Evolutionary conservation across 2,797 vertebrate genomes (phyloP).

Genomic region (Gymnopithys bicolor): DNA sequence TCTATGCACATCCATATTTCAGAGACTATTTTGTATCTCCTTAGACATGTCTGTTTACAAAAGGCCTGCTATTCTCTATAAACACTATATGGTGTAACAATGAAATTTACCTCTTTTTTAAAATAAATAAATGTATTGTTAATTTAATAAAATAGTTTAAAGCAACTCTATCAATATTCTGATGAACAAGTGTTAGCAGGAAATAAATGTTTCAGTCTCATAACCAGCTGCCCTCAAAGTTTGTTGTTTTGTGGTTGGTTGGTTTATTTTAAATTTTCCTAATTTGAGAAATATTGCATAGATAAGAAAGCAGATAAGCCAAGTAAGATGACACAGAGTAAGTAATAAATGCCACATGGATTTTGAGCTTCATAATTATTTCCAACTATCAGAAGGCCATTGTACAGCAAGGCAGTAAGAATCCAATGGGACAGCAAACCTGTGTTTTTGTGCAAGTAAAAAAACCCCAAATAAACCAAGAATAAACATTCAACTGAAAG

Average conservation of each 20-base stretch:
- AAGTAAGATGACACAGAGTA: not conserved
- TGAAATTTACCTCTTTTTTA: not conserved
- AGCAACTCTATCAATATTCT: not conserved
- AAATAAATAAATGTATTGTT: not conserved
- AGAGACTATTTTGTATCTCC: conserved; percentile 6
- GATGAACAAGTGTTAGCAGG: not conserved
- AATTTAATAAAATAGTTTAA: not conserved
- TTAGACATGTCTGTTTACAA: not conserved
- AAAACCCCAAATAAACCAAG: not conserved
- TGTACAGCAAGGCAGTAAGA: not conserved
- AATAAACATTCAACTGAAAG: not conserved
- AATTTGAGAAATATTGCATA: not conserved
- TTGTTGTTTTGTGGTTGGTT: not conserved
- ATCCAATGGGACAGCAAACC: not conserved
- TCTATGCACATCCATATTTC: conserved; percentile 62
- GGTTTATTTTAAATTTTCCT: not conserved
- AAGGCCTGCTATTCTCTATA: not conserved
- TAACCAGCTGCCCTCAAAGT: not conserved
- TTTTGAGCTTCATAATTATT: not conserved
- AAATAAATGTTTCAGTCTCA: not conserved
- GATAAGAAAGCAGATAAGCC: not conserved
- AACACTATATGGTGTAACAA: not conserved
- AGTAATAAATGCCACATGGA: not conserved
- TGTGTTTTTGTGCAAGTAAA: not conserved
- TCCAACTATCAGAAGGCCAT: not conserved